A percentile compares a stretch with the other conserved stretches of the same genome.
phyloP scores from a whole-genome alignment of 1,140 invertebrate species.

The Campoletis sonorensis region DNA sequence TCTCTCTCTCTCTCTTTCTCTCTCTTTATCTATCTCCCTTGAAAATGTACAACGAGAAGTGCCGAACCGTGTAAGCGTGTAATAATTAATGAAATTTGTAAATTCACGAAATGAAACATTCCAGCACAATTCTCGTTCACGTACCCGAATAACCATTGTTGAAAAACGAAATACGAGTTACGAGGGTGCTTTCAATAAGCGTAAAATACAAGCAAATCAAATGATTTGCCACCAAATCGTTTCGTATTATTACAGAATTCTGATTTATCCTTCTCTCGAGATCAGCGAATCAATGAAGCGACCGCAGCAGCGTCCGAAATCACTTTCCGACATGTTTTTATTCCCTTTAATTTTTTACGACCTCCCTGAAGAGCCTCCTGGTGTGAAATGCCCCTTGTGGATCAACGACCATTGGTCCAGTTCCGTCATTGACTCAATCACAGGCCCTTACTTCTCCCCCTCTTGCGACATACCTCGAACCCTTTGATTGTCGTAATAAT shows the following conservation, averaged over 20 bases:
- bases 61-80: conserved; percentile 71
- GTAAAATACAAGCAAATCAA: not conserved
- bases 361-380: not conserved
- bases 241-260: not conserved
- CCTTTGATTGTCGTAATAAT: conserved; percentile 24
- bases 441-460: not conserved
- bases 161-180: conserved; percentile 6
- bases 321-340: not conserved
- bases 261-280: not conserved
- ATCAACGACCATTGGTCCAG: conserved; percentile 34
- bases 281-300: not conserved
- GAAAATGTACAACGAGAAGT: conserved; percentile 53
- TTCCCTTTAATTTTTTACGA: not conserved
- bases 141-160: not conserved
- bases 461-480: not conserved
- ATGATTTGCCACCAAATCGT: not conserved
- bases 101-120: conserved; percentile 66
- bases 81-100: conserved; percentile 75
- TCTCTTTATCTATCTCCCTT: not conserved
- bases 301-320: not conserved
- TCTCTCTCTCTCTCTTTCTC: not conserved
- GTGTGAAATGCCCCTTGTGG: conserved; percentile 18
- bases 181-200: not conserved
- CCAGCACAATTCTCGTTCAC: not conserved
- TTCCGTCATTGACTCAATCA: not conserved